Percentiles rank a stretch among this genome's conserved stretches.
Evolutionary conservation across 2,113 vertebrate species (phyloP).

Genomic region (Merops nubicus): DNA sequence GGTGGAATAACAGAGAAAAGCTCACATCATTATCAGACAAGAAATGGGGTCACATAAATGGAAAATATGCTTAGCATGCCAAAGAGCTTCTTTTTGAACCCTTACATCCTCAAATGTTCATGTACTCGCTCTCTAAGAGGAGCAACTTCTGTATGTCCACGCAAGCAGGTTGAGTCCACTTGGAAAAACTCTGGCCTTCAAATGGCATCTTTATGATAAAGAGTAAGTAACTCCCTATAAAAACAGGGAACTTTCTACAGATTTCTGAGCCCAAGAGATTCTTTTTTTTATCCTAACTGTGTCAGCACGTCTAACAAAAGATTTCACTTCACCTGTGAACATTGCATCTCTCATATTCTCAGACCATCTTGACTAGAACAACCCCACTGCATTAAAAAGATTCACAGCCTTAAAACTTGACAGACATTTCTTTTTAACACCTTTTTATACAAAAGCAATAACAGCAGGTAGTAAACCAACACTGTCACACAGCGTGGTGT

Average conservation of each 20-base stretch:
- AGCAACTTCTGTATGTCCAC: background rate
- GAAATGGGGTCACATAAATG: background rate
- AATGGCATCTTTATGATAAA: background rate
- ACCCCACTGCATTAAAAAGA: background rate
- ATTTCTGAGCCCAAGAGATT: background rate
- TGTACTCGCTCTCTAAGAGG: background rate
- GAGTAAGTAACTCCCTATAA: background rate
- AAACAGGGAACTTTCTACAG: background rate
- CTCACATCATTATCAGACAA: background rate
- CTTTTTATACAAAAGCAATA: slow-evolving; percentile 57
- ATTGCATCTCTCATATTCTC: background rate
- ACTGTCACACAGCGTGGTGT: slow-evolving; percentile 25
- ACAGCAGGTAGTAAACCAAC: slow-evolving; percentile 64
- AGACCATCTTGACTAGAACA: slow-evolving; percentile 7
- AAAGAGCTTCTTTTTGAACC: background rate
- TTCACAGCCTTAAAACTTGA: slow-evolving; percentile 52
- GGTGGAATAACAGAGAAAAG: background rate
- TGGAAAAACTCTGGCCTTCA: background rate
- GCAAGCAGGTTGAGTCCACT: background rate
- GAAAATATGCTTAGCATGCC: background rate
- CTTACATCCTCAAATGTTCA: background rate
- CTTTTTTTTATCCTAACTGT: background rate
- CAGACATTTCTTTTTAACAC: slow-evolving; percentile 62
- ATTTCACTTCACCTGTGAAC: background rate
- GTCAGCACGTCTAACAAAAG: background rate